A percentile compares a stretch with the other conserved stretches of the same genome.
phyloP scores from a whole-genome alignment of 2,888 invertebrate species.

The Nyleta sp. region DNA sequence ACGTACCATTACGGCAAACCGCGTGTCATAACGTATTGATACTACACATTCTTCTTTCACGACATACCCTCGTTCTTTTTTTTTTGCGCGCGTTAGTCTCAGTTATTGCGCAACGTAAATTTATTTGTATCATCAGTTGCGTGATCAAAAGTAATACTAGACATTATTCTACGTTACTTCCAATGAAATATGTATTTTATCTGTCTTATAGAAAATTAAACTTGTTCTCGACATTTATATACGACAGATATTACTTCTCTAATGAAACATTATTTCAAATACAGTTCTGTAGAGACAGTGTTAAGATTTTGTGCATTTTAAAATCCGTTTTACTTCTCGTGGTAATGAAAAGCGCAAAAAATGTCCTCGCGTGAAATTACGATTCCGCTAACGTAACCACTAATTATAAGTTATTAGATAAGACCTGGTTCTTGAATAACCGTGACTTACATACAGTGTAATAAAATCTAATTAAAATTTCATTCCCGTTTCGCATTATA shows the following conservation, averaged over 20 bases:
- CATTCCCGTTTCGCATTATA: constrained; percentile 17
- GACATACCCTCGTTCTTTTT: constrained; percentile 19
- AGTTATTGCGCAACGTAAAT: constrained; percentile 46
- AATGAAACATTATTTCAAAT: no score
- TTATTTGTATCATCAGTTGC: constrained; percentile 56
- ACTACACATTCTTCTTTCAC: constrained; percentile 40
- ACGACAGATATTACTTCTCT: no score
- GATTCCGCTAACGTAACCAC: constrained; percentile 41
- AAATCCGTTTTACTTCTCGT: neutral
- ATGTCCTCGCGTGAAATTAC: constrained; percentile 17
- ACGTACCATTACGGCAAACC: constrained; percentile 20
- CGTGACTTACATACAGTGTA: constrained; percentile 52
- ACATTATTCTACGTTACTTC: constrained; percentile 34
- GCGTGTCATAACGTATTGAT: constrained; percentile 46
- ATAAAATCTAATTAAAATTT: constrained; percentile 53
- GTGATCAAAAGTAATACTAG: constrained; percentile 44
- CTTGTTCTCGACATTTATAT: neutral
- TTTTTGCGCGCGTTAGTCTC: constrained; percentile 36
- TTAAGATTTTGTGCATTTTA: no score
- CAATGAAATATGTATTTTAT: constrained; percentile 31
- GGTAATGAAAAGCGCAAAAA: constrained; percentile 6
- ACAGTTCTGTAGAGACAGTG: no score
- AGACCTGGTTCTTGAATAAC: constrained; percentile 54
- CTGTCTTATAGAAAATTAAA: constrained; percentile 10
- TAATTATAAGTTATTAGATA: constrained; percentile 54